These are phyloP conservation scores for Phrynocephalus guinanensis DNA, from an alignment of 2,797 vertebrate genomes.

Conservation along the genomic window DNA sequence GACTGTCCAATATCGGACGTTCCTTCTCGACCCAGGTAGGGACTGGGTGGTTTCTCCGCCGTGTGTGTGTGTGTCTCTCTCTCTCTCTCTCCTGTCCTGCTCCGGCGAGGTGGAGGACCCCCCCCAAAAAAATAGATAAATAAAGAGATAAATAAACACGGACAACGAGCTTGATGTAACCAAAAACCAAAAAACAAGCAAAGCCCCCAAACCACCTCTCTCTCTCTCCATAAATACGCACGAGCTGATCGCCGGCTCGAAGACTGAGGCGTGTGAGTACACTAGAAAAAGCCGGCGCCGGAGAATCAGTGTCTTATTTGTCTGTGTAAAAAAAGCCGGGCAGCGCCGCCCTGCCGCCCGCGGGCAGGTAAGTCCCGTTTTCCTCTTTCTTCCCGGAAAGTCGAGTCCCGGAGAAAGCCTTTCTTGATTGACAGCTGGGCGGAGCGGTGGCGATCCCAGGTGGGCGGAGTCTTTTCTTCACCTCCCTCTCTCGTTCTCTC, in stretches of 20 bases:
- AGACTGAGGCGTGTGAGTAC: constrained; percentile 72
- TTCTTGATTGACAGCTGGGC: constrained; percentile 73
- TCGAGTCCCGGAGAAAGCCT: constrained; percentile 76
- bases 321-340: not conserved
- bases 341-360: constrained; percentile 67
- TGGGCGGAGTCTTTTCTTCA: constrained; percentile 78
- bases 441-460: constrained; percentile 75
- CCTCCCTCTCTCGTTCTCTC: constrained; percentile 40
- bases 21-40: constrained; percentile 95
- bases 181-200: not conserved
- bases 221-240: not conserved
- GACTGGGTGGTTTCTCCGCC: constrained; percentile 85
- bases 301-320: not conserved
- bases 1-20: constrained; percentile 94
- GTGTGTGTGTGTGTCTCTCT: constrained; percentile 60
- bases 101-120: constrained; percentile 71
- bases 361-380: constrained; percentile 82
- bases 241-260: constrained; percentile 59
- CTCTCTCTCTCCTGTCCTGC: constrained; percentile 59
- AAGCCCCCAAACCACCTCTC: no score
- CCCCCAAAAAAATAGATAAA: not conserved
- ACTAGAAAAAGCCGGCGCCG: not conserved
- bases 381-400: constrained; percentile 71
- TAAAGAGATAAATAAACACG: no score
- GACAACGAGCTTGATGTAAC: no score